Evolutionary conservation across 2,113 vertebrate genomes (phyloP), one percentile per base, ranked within the genome.

Genomic region (Pseudopipra pipra): DNA sequence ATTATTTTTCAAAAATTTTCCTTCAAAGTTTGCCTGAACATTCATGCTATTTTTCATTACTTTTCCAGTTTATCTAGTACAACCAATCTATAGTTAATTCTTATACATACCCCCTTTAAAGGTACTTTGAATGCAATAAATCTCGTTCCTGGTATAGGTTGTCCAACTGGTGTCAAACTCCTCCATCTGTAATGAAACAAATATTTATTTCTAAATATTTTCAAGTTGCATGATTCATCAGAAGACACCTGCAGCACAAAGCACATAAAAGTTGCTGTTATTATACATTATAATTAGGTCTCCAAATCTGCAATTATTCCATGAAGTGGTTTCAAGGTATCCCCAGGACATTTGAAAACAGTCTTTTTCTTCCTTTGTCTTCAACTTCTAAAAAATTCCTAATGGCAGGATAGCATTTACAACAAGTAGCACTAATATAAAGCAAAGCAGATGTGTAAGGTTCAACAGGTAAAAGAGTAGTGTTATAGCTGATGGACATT

Each of bases 81-180:
- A 87, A 25, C 8, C 8, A 47, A 55, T 73, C 41, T 51, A 15
- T 79, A 95, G 85, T 70, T 83, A 63, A 35, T 86, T 90, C 66
- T 43, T 81, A 89, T 89, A 96, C 97, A 91, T 97, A 98, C 97
- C 96, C 97, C 97, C 96, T 98, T 98, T 79, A 98, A 97, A 84
- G 96, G 97, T 65, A 98, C 97, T 97, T 98, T 98, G 89, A 98
- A 98, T 65, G 97, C 97, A 97, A 98, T 97, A 89, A 98, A 98
- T 89, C 95, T 94, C 1, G 97, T 97, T 93, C 97, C 97, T 81
- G 96, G 96, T 89, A 98, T 96, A 84, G 95, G 97, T 58, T 97
- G 95, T 75, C 97, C 98, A 94, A 97, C 91, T n/a, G 97, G 92
- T 77, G 77, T 94, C 94, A 98, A 90, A 90, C 96, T 97, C 66